These are phyloP conservation scores for Drosophila affinis DNA, from an alignment of 2,888 invertebrate genomes.

Conservation along the genomic window DNA sequence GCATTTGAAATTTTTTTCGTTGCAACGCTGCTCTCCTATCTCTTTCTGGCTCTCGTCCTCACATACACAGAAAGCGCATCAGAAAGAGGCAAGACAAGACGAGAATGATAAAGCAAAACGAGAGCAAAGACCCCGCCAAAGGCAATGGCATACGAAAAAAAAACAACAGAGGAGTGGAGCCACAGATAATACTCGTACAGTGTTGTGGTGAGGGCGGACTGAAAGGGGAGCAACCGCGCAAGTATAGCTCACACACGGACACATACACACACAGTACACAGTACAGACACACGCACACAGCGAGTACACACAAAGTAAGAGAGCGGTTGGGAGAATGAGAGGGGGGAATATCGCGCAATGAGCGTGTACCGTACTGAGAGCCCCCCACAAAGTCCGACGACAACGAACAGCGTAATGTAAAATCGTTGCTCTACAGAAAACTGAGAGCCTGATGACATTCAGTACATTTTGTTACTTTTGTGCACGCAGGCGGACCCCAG, in stretches of 20 bases:
- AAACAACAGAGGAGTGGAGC: slow-evolving; percentile 42
- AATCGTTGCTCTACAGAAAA: slow-evolving; percentile 65
- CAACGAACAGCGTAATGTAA: slow-evolving; percentile 82
- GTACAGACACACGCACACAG: slow-evolving; percentile 33
- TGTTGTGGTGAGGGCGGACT: slow-evolving; percentile 1
- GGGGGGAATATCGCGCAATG: slow-evolving; percentile 68
- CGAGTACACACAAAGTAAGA: slow-evolving; percentile 17
- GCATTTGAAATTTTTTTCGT: slow-evolving; percentile 45
- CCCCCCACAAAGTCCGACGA: slow-evolving; percentile 20
- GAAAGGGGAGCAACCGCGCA: slow-evolving; percentile 52
- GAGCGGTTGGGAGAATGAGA: slow-evolving; percentile 32
- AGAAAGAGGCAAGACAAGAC: slow-evolving; percentile 25
- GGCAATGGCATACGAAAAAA: slow-evolving; percentile 48
- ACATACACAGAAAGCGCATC: slow-evolving; percentile 31
- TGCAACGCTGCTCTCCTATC: slow-evolving; percentile 11
- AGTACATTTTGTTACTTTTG: slow-evolving; percentile 84
- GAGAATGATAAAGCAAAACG: slow-evolving; percentile 64
- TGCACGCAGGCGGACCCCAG: slow-evolving; percentile 67
- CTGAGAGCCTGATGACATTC: slow-evolving; percentile 83
- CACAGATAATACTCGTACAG: slow-evolving; percentile 30
- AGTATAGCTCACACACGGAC: slow-evolving; percentile 58
- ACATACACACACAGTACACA: slow-evolving; percentile 26
- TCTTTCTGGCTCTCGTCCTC: slow-evolving; percentile 13
- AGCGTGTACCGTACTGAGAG: slow-evolving; percentile 69
- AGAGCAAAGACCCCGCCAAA: slow-evolving; percentile 67